phyloP scores from a whole-genome alignment of 2,113 vertebrate genomes.

The Percopsis transmontana region DNA sequence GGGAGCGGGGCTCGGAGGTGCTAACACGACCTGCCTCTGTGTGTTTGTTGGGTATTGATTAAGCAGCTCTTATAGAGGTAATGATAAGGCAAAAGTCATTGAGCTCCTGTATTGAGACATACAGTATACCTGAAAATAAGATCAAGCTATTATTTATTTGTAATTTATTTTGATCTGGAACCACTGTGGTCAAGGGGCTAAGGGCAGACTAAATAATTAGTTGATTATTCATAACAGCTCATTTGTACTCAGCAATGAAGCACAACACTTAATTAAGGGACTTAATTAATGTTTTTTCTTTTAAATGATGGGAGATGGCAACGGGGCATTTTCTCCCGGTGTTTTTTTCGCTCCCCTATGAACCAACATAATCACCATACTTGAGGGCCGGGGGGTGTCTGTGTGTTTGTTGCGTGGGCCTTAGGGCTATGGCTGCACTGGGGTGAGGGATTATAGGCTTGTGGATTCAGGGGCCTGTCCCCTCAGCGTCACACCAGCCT shows the following conservation, averaged over 20 bases:
- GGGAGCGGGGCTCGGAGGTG: slow-evolving; percentile 2
- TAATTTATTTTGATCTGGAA: slow-evolving; percentile 43
- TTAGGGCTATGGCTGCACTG: slow-evolving; percentile 41
- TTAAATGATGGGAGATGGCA: slow-evolving; percentile 12
- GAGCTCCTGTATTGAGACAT: slow-evolving; percentile 33
- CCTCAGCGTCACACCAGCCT: slow-evolving; percentile 73
- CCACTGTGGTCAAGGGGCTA: slow-evolving; percentile 27
- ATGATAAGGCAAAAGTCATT: slow-evolving; percentile 53
- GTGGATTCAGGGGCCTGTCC: slow-evolving; percentile 79
- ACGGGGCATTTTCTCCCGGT: not conserved
- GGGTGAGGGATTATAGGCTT: slow-evolving; percentile 80
- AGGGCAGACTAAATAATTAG: slow-evolving; percentile 34
- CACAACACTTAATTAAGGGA: slow-evolving; percentile 35
- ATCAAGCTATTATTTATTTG: slow-evolving; percentile 37
- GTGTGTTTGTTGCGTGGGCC: slow-evolving; percentile 45
- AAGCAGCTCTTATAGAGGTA: slow-evolving; percentile 44
- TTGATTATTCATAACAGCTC: slow-evolving; percentile 41
- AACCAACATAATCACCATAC: not conserved
- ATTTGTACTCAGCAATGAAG: slow-evolving; percentile 34
- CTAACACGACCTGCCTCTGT: slow-evolving; percentile 54
- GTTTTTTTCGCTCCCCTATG: slow-evolving; percentile 16
- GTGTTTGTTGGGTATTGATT: slow-evolving; percentile 58
- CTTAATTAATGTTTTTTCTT: slow-evolving; percentile 8
- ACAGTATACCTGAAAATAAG: slow-evolving; percentile 21
- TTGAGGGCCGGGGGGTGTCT: not conserved